Evolutionary conservation across 1,140 invertebrate species (phyloP).

Genomic region (Cotesia typhae): DNA sequence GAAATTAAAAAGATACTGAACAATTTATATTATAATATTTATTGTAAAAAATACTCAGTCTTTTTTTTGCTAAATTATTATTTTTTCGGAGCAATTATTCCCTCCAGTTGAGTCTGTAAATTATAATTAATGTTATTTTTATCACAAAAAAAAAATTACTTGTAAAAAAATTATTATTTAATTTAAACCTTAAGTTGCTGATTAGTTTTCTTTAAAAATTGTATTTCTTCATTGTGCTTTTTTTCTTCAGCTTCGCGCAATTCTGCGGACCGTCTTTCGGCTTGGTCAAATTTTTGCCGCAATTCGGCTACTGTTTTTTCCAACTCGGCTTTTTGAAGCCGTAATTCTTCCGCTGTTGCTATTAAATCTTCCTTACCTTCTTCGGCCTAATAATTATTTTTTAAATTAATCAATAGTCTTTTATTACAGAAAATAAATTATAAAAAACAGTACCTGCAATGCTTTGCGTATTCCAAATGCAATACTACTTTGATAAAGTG

Average conservation of each 20-base stretch:
- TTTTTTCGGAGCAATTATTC: conserved; percentile 91
- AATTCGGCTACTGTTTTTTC: conserved; percentile 84
- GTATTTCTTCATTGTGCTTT: conserved; percentile 89
- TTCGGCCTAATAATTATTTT: conserved; percentile 60
- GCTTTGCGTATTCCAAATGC: conserved; percentile 98
- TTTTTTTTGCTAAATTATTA: conserved; percentile 61
- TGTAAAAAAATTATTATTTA: conserved; percentile 27
- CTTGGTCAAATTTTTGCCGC: conserved; percentile 84
- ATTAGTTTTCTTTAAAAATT: conserved; percentile 92
- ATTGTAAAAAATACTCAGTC: conserved; percentile 24
- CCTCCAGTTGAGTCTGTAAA: conserved; percentile 87
- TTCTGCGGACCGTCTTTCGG: conserved; percentile 85
- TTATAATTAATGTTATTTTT: conserved; percentile 42
- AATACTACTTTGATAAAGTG: conserved; percentile 95
- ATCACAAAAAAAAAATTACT: conserved; percentile 31
- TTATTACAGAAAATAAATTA: not conserved
- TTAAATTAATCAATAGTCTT: not conserved
- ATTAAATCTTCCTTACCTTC: conserved; percentile 78
- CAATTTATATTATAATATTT: conserved; percentile 21
- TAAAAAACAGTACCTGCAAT: conserved; percentile 71
- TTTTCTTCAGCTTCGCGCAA: conserved; percentile 86
- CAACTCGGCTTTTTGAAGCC: conserved; percentile 76
- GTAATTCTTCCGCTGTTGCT: conserved; percentile 68
- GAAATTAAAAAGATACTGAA: conserved; percentile 14
- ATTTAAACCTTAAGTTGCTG: conserved; percentile 86